Conservation (phyloP, 2,888 invertebrate species). For the Melinaea marsaeus region DNA sequence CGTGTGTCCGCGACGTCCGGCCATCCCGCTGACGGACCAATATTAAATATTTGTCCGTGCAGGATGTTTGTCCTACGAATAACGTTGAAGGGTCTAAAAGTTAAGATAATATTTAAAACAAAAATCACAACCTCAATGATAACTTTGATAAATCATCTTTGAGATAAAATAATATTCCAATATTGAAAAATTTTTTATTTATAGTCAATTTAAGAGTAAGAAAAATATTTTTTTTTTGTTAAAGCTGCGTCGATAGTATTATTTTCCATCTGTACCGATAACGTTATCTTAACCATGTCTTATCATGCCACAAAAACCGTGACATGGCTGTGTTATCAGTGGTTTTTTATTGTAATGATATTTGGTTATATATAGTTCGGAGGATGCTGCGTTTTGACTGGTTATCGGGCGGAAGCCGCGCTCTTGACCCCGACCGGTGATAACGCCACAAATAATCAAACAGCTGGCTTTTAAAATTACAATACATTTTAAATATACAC, state of each 20-base stretch:
- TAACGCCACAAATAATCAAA: constrained; percentile 52
- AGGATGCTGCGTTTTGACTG: constrained; percentile 64
- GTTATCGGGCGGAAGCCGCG: constrained; percentile 70
- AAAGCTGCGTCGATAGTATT: not conserved
- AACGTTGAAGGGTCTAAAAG: constrained; percentile 61
- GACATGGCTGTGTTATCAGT: constrained; percentile 42
- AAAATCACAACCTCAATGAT: constrained; percentile 41
- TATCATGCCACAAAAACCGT: constrained; percentile 53
- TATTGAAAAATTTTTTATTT: too few relatives aligned
- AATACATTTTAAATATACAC: not conserved
- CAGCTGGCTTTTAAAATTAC: constrained; percentile 34
- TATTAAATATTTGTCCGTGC: constrained; percentile 71
- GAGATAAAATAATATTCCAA: too few relatives aligned
- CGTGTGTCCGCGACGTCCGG: constrained; percentile 61
- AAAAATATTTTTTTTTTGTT: too few relatives aligned
- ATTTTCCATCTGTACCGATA: constrained; percentile 9
- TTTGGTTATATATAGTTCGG: constrained; percentile 46
- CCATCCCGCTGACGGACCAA: constrained; percentile 47
- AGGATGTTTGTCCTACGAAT: constrained; percentile 70
- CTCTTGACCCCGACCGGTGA: constrained; percentile 67
- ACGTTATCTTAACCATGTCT: constrained; percentile 34
- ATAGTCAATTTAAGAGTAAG: too few relatives aligned
- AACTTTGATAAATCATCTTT: not conserved
- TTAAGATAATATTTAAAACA: constrained; percentile 63
- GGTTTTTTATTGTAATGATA: constrained; percentile 40